These are phyloP conservation scores for Gymnocypris eckloni DNA, from an alignment of 2,797 vertebrate species.

Conservation along the genomic window DNA sequence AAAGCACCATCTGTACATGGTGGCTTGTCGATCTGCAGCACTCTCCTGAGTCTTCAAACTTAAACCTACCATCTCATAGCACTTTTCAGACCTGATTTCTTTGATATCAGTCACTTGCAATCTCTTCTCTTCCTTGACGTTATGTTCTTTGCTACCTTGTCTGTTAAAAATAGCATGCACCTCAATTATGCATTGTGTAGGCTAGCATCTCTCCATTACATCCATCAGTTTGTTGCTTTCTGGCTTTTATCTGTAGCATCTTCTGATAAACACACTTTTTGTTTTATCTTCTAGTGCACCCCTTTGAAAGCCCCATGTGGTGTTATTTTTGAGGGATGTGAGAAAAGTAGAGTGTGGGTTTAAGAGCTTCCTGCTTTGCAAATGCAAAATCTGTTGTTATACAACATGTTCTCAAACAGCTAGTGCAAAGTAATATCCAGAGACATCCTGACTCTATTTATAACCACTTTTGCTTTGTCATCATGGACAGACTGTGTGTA, in stretches of 20 bases:
- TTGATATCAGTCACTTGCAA: not conserved
- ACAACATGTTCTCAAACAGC: slow-evolving; percentile 34
- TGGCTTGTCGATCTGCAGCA: not conserved
- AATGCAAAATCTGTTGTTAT: slow-evolving; percentile 38
- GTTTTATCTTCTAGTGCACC: slow-evolving; percentile 13
- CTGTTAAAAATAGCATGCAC: slow-evolving; percentile 43
- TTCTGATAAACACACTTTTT: slow-evolving; percentile 36
- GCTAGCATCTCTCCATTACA: slow-evolving; percentile 34
- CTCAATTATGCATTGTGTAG: slow-evolving; percentile 48
- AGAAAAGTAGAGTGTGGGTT: slow-evolving; percentile 17
- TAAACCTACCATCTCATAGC: not conserved
- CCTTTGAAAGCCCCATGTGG: not conserved
- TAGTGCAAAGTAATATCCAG: slow-evolving; percentile 30
- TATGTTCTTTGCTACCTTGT: slow-evolving; percentile 31
- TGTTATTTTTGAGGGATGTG: slow-evolving; percentile 40
- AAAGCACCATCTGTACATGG: not conserved
- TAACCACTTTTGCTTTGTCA: slow-evolving; percentile 33
- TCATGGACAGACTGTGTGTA: slow-evolving; percentile 9
- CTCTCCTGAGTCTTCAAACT: not conserved
- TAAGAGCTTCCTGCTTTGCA: slow-evolving; percentile 28
- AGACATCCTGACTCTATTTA: slow-evolving; percentile 22
- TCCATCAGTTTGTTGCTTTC: slow-evolving; percentile 39
- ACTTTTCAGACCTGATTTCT: not conserved
- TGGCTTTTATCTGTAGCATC: slow-evolving; percentile 42
- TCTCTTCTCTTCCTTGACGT: slow-evolving; percentile 4